Evolutionary conservation across 2,113 vertebrate species (phyloP).

Genomic region (Phaethon lepturus): DNA sequence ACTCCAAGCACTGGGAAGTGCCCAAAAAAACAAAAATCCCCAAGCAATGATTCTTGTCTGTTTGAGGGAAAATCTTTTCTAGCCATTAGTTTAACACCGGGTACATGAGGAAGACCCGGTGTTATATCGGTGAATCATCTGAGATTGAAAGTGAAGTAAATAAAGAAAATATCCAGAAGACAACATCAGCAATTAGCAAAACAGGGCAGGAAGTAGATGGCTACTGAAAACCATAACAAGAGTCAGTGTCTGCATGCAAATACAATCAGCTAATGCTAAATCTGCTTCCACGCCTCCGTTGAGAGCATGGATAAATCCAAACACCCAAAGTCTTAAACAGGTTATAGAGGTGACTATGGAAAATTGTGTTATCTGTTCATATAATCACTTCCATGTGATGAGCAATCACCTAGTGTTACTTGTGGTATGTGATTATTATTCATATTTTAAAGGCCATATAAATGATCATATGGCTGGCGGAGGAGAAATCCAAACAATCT

Average conservation of each 20-base stretch:
- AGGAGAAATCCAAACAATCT: not conserved
- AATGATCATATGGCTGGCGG: not conserved
- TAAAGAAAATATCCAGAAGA: not conserved
- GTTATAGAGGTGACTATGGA: not conserved
- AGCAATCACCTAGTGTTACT: not conserved
- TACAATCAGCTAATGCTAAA: not conserved
- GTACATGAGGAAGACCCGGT: not conserved
- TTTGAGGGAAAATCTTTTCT: not conserved
- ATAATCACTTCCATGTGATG: not conserved
- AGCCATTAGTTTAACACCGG: accelerated
- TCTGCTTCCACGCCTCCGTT: not conserved
- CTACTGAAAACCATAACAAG: not conserved
- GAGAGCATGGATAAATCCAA: not conserved
- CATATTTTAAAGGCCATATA: not conserved
- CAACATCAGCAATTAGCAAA: not conserved
- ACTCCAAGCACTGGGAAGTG: not conserved
- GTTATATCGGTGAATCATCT: not conserved
- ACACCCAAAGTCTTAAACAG: not conserved
- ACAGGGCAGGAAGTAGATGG: not conserved
- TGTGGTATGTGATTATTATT: not conserved
- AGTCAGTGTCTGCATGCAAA: not conserved
- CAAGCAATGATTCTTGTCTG: not conserved
- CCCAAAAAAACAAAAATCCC: not conserved
- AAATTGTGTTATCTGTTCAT: not conserved
- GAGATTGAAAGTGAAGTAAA: not conserved